Base-by-base conservation (phyloP, 2,888 invertebrate species). In the Trisateles emortualis region DNA sequence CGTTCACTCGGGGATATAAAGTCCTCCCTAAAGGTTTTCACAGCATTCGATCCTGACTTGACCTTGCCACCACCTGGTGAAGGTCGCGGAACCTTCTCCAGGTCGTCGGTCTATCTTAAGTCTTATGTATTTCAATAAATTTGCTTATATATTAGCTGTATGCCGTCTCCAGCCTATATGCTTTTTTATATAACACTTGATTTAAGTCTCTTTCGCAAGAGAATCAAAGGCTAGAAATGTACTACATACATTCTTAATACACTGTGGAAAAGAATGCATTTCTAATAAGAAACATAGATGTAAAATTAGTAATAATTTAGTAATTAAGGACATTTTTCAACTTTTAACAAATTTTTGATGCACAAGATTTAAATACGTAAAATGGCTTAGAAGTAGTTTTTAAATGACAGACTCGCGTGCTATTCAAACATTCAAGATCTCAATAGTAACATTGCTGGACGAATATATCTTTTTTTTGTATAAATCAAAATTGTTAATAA, bases 291-390 rank as follows among this genome's bases (percentile, higher is more conserved):
- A 48, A 48, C 17, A 29, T 61, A 62, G 38, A 51, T 53, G n/a
- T 44, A 57, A 38, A 55, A 42, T 32, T 63, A 61, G 48, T 14
- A 24, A n/a, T 49, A 58, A 63, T 48, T 22, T 59, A 68, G 51
- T 47, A 1, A 30, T n/a, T 45, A 69, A 69, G 63, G 59, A 60
- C 57, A 63, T 56, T 68, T 65, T 70, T 65, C 60, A 54, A 69
- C 17, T 59, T 69, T 56, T 67, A 64, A 62, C 52, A 60, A 64
- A 59, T 60, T n/a, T n/a, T n/a, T 56, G 64, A 71, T 70, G 72
- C 72, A 72, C 72, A 72, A 72, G 59, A 56, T 72, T 65, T 54
- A 58, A 68, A 72, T 72, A 72, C 70, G 72, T 70, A 72, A 72
- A 50, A 66, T 64, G 62, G 61, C 52, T 72, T 64, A 68, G 59